Base-by-base conservation (phyloP, 2,888 invertebrate species). In the Agriopis aurantiaria region DNA sequence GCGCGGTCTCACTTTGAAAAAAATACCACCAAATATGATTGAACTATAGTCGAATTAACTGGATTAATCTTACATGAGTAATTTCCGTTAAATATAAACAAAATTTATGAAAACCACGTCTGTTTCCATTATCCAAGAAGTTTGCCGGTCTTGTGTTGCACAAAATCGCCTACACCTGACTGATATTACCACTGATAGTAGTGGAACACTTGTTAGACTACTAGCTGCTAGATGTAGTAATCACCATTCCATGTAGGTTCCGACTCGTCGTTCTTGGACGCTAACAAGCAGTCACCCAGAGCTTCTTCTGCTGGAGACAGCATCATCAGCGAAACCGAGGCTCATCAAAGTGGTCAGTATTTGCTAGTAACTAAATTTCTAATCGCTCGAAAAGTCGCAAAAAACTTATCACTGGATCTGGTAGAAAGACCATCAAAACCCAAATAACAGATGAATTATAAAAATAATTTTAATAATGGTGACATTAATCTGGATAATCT, bases 311-410 rank as follows among this genome's bases (percentile, higher is more conserved):
- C 91, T 66, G 94, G 94, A 68, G 94, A 94, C 77, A 94, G 93
- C 76, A 82, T 92, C 61, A 87, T 89, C 73, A 94, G 94, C 73
- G 94, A 94, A 85, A 94, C 93, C 51, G 94, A 94, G 76, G 94
- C 94, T 72, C 94, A 94, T 74, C 94, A 94, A 80, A 94, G 94
- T 85, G 94, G 94, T 94, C 80, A 91, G 92, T 92, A 88, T 75
- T 33, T 58, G 52, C 65, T 65, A 77, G 58, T 41, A 46, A 67
- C 17, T 11, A 33, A 57, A 33, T 10, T 6, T 8, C 12, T 17
- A 7, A 49, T 33, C 41, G 5, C 41, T 49, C 14, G 3, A 40
- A 41, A 45, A n/a, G 41, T 63, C 23, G 11, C 58, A 66, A 63
- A 48, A 62, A 60, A 48, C 52, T 63, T 43, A 17, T 51, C 23